These are phyloP conservation scores for Donacobius atricapilla DNA, from an alignment of 2,113 vertebrate species.

Conservation along the genomic window DNA sequence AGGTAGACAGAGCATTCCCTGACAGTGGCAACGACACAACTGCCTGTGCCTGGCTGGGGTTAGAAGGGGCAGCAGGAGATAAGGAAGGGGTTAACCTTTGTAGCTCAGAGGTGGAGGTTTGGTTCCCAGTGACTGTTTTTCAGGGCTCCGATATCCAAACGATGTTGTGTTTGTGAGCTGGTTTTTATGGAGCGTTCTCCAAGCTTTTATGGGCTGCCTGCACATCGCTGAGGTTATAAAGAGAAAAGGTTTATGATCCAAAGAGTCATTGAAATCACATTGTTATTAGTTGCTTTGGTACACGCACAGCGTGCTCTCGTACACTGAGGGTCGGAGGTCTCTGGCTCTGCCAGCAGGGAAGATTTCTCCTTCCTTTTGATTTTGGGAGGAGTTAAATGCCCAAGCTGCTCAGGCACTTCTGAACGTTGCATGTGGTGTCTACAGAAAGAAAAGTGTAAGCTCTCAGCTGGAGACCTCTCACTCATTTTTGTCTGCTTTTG, in stretches of 20 bases:
- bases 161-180: neutral
- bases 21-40: slow-evolving; percentile 73
- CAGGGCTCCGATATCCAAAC: neutral
- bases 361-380: neutral
- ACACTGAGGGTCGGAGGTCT: neutral
- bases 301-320: neutral
- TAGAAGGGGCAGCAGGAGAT: neutral
- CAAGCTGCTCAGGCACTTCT: neutral
- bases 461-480: neutral
- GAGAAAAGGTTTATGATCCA: neutral
- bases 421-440: fast-evolving
- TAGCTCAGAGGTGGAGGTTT: neutral
- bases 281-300: neutral
- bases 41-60: slow-evolving; percentile 50
- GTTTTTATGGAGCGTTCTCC: neutral
- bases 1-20: slow-evolving; percentile 76
- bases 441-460: neutral
- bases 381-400: neutral
- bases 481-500: neutral
- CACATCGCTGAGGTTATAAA: neutral
- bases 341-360: neutral
- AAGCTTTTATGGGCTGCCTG: neutral
- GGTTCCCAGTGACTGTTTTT: neutral
- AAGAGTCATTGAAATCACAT: neutral
- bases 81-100: neutral